phyloP scores from a whole-genome alignment of 53 echinoderm and acorn worm species.

The Mesocentrotus franciscanus region DNA sequence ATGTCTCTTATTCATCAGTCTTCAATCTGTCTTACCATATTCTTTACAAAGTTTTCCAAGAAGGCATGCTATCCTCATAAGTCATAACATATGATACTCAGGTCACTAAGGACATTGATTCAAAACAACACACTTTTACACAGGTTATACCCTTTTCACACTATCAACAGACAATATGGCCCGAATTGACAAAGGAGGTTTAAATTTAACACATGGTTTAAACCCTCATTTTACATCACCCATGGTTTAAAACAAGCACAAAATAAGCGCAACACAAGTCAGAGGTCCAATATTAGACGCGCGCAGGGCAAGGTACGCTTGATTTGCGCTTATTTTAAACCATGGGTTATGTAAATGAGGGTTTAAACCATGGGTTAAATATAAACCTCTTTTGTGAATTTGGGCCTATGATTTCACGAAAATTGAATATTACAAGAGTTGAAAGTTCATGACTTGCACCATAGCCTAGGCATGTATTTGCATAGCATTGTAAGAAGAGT shows the following conservation, averaged over 20 bases:
- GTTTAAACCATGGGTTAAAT: too few relatives aligned
- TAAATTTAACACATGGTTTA: too few relatives aligned
- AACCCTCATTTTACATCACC: too few relatives aligned
- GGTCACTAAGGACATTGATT: not conserved
- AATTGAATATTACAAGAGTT: not conserved
- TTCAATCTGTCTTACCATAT: not conserved
- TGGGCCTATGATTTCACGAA: too few relatives aligned
- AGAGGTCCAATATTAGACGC: too few relatives aligned
- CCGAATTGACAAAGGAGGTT: too few relatives aligned
- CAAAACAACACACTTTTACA: not conserved
- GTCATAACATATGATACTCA: not conserved
- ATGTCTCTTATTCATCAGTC: conserved; percentile 1
- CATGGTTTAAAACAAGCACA: too few relatives aligned
- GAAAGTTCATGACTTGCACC: not conserved
- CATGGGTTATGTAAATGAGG: too few relatives aligned
- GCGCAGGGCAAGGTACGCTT: too few relatives aligned
- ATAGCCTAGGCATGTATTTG: not conserved
- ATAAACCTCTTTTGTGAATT: too few relatives aligned
- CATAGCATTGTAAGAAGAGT: not conserved
- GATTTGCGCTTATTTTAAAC: too few relatives aligned
- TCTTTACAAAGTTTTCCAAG: not conserved
- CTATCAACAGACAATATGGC: not conserved
- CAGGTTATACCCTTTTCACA: not conserved
- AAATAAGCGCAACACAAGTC: too few relatives aligned
- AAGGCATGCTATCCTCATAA: conserved; percentile 2